Evolutionary conservation across 2,888 invertebrate species (phyloP), one percentile per base, ranked within the genome.

Genomic region (Yponomeuta cagnagella): DNA sequence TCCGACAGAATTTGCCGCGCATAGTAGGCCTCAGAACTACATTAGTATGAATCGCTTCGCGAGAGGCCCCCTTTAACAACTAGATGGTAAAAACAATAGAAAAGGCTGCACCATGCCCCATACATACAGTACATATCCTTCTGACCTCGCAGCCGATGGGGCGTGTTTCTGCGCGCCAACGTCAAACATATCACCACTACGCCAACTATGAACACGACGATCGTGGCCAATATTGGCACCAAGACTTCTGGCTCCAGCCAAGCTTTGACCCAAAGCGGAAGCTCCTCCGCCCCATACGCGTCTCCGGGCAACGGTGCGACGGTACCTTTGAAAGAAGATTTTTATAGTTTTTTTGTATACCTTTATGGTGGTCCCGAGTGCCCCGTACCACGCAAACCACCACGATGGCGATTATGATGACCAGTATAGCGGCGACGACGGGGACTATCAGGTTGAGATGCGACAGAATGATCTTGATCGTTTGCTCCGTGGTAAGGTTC

Each of bases 401-500:
- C 87, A 97, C 95, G 85, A 98, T 95, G 82, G 98, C 98, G 90
- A 98, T 96, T 88, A 98, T 96, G 90, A 98, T 96, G 92, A 98
- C 97, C 83, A 98, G 94, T 79, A 97, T 94, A 80, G 97, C 97
- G 77, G 97, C 97, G 86, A 97, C 96, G 80, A 98, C 96, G 72
- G 98, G 98, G 82, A 98, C 97, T 92, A 98, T 96, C 85, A 98
- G 95, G 94, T 97, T 97, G 86, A 98, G 94, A 93, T 98, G 97
- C 81, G 96, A 95, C 91, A 97, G 95, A 89, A 97, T 95, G 84
- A 96, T 95, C 94, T 96, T 96, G 93, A 97, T 94, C 79, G 97
- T 96, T 89, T 96, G 96, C 91, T 96, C 96, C 82, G 94, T 93
- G 82, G 95, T 95, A 82, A 95, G 93, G 80, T 95, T 93, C 84